phyloP scores from a whole-genome alignment of 2,888 invertebrate species.

The Eustalomyia histrio region DNA sequence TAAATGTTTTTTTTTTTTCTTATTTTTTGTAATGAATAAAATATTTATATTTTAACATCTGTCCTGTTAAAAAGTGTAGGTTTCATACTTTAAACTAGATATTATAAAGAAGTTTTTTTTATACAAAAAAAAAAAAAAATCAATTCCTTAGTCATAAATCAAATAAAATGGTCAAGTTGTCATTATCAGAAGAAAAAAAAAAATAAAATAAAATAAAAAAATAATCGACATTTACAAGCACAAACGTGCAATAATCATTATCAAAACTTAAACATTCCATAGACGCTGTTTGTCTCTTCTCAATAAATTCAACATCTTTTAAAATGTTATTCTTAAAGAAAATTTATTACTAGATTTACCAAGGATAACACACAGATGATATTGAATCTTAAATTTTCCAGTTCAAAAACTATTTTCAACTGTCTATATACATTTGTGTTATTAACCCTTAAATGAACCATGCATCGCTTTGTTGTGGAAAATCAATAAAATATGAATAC shows the following conservation, averaged over 20 bases:
- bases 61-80: slow-evolving; percentile 16
- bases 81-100: slow-evolving; percentile 29
- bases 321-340: slow-evolving; percentile 17
- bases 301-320: not conserved
- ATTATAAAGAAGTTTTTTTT: not conserved
- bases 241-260: slow-evolving; percentile 48
- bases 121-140: slow-evolving; percentile 43
- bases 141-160: slow-evolving; percentile 56
- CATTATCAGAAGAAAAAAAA: slow-evolving; percentile 48
- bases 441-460: not conserved
- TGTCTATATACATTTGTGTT: not conserved
- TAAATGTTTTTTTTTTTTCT: slow-evolving; percentile 37
- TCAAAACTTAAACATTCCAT: slow-evolving; percentile 6
- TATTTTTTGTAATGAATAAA: too few species aligned
- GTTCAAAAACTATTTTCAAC: slow-evolving; percentile 43
- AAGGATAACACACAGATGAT: slow-evolving; percentile 50
- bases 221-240: slow-evolving; percentile 22
- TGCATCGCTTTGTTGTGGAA: too few species aligned
- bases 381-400: slow-evolving; percentile 43
- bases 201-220: slow-evolving; percentile 24
- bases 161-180: slow-evolving; percentile 57
- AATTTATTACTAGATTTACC: slow-evolving; percentile 61
- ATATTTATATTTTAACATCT: slow-evolving; percentile 30
- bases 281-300: not conserved
- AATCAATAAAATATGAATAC: too few species aligned